Evolutionary conservation across 2,888 invertebrate species (phyloP), one percentile per base, ranked within the genome.

Genomic region (Drosophila atroscutellata): DNA sequence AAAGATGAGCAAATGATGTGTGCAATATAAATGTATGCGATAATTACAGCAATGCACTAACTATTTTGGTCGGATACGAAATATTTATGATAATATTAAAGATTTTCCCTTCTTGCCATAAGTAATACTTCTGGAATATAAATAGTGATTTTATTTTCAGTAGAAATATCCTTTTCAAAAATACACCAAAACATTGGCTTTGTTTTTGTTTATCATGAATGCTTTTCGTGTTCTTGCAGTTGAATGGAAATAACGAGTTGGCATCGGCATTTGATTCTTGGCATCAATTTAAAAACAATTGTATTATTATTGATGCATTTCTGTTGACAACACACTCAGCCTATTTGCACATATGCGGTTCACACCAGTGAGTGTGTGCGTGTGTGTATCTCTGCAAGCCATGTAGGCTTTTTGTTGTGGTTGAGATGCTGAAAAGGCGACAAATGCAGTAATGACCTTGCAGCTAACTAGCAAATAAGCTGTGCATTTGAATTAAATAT

Each of bases 381-480:
- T 36, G 11, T 60, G 30, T 11, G 51, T 57, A 26, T 49, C 55
- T 72, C 59, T 37, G 30, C 9, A 18, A 34, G 59, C 39, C 56
- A 57, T 62, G 75, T 58, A 42, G 78, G 56, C 72, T 78, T 72
- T 73, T 70, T 83, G 82, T 84, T 83, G 89, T 63, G 89, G 86
- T 77, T 80, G 56, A 32, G 30, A 54, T 71, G 75, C 60, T 75
- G 77, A 77, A 77, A 88, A 80, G 72, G 75, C 75, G 72, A 52
- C 64, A 67, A 83, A 74, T 72, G 71, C 70, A 0, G 80, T 72
- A 47, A 56, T 83, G 87, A 47, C 82, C 82, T 76, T 76, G 36
- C 36, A 3, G 34, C 49, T 47, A 55, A 73, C 50, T 61, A 34
- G 61, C 58, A 55, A 56, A 54, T 42, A 37, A 18, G 26, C 28